These are phyloP conservation scores for Dolichopus griseipennis DNA, from an alignment of 2,888 invertebrate genomes.

Conservation along the genomic window DNA sequence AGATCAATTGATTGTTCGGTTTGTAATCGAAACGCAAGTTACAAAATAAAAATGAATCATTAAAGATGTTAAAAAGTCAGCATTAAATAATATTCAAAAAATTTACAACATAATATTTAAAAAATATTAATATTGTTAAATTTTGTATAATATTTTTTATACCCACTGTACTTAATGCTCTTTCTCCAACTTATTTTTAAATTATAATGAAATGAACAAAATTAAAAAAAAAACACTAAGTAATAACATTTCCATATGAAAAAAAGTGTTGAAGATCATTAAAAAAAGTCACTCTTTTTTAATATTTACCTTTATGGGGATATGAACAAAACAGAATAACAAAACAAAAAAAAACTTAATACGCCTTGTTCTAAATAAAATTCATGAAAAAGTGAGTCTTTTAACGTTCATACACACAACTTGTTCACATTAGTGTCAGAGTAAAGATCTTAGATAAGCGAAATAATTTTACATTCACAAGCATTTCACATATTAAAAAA, in stretches of 20 bases:
- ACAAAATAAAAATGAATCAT: no score
- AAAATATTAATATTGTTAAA: no score
- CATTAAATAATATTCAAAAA: no score
- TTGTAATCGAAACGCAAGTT: no score
- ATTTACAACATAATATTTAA: no score
- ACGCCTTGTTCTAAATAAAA: constrained; percentile 6
- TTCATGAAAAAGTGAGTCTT: background rate
- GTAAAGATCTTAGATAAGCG: background rate
- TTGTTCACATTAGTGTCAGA: constrained; percentile 1
- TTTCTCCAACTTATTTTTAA: background rate
- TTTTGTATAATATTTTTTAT: background rate
- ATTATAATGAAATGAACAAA: background rate
- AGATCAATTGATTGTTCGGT: no score
- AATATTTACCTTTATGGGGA: background rate
- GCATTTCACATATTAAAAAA: background rate
- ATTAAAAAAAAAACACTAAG: background rate
- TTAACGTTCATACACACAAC: background rate
- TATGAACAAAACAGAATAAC: background rate
- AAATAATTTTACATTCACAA: background rate
- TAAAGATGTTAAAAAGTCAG: no score
- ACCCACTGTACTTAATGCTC: background rate
- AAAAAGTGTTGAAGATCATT: constrained; percentile 2
- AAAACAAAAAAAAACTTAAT: background rate
- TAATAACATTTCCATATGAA: background rate
- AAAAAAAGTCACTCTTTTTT: constrained; percentile 2